Conservation (phyloP, 2,797 vertebrate species). For the Sebastes alutus region DNA sequence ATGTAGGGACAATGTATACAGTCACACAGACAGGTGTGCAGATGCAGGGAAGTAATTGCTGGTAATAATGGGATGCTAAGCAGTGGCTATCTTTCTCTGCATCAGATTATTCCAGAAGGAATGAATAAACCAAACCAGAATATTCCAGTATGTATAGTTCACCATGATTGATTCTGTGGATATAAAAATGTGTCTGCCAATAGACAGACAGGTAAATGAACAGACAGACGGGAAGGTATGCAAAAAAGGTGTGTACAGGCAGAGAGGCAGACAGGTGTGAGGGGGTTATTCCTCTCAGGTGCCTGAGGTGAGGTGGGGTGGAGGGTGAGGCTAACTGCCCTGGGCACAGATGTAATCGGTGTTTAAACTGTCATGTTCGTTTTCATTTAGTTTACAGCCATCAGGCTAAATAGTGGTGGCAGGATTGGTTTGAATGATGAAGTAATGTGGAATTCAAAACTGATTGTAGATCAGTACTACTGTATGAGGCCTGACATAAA, state of each 20-base stretch:
- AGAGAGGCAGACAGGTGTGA: conserved; percentile 5
- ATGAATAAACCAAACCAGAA: background rate
- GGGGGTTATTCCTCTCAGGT: conserved; percentile 10
- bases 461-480: background rate
- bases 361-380: conserved; percentile 42
- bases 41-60: background rate
- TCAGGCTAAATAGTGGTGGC: background rate
- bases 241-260: background rate
- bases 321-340: conserved; percentile 20
- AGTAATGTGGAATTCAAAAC: background rate
- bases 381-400: conserved; percentile 9
- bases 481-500: background rate
- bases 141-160: too few species aligned
- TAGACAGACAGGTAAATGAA: background rate
- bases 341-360: conserved; percentile 30
- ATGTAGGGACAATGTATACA: background rate
- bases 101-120: background rate
- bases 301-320: conserved; percentile 8
- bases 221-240: background rate
- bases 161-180: background rate
- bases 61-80: background rate
- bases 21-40: background rate
- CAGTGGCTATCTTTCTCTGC: background rate
- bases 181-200: background rate
- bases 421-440: background rate